Percentiles rank a stretch among this genome's conserved stretches.
phyloP scores from a whole-genome alignment of 1,140 invertebrate species.

The Pollicipes pollicipes region DNA sequence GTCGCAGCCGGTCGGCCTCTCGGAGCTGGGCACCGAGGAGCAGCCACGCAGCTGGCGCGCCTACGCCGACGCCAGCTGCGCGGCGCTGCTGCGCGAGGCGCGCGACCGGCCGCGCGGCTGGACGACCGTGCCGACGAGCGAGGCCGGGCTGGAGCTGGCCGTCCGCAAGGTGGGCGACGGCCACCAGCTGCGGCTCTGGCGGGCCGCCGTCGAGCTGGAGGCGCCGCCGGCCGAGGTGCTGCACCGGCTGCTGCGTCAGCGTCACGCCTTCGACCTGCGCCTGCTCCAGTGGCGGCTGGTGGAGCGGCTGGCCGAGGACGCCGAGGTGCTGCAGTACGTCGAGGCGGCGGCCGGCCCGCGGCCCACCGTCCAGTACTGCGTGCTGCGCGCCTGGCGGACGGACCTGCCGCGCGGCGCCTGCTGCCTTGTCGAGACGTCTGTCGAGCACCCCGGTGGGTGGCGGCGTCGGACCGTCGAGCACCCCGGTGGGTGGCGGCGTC shows the following conservation, averaged over 20 bases:
- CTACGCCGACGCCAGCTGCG: constrained; percentile 62
- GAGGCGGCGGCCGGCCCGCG: no score
- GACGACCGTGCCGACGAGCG: constrained; percentile 36
- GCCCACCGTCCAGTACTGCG: neutral
- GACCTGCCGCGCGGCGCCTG: constrained; percentile 65
- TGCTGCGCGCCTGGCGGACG: constrained; percentile 52
- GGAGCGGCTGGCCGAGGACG: constrained; percentile 54
- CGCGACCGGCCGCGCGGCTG: constrained; percentile 59
- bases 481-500: no score
- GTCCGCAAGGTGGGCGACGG: constrained; percentile 82
- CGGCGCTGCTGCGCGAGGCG: constrained; percentile 67
- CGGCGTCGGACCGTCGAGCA: no score
- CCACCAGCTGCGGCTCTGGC: constrained; percentile 73
- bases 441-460: constrained; percentile 41
- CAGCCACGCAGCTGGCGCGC: constrained; percentile 22
- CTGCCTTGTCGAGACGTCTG: constrained; percentile 69
- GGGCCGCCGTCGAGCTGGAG: constrained; percentile 69
- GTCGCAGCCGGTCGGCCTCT: constrained; percentile 42
- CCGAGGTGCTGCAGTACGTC: constrained; percentile 79
- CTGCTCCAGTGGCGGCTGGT: constrained; percentile 64
- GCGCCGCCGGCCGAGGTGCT: constrained; percentile 66
- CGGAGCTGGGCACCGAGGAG: constrained; percentile 40
- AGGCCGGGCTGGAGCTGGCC: constrained; percentile 55
- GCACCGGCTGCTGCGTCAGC: constrained; percentile 42
- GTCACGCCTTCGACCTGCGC: constrained; percentile 72